Percentiles rank a stretch among this genome's conserved stretches.
These are phyloP conservation scores for Nesoenas mayeri DNA, from an alignment of 2,113 vertebrate genomes.

Conservation along the genomic window DNA sequence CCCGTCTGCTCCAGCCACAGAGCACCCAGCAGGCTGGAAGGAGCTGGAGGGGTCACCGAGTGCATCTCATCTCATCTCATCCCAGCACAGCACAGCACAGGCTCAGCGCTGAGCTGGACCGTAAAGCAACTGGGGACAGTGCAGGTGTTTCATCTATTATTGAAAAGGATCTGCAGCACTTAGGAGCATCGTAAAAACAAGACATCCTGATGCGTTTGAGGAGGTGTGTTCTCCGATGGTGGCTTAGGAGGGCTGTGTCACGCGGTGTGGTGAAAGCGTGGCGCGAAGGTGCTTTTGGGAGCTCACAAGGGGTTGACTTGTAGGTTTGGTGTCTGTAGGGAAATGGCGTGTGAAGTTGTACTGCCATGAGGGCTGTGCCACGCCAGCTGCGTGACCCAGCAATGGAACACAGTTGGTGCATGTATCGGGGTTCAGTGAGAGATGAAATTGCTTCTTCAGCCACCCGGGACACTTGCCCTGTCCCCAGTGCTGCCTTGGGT, in stretches of 20 bases:
- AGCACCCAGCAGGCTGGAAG: background rate
- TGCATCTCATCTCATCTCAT: too few species aligned
- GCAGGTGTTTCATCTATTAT: background rate
- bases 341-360: background rate
- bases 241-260: background rate
- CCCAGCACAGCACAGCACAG: rapidly evolving
- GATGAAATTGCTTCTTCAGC: background rate
- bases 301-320: background rate
- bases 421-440: background rate
- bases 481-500: too few species aligned
- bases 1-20: background rate
- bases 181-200: background rate
- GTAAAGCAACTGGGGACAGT: background rate
- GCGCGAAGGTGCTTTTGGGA: background rate
- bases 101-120: rapidly evolving
- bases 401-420: rapidly evolving
- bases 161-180: background rate
- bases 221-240: background rate
- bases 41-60: background rate
- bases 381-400: background rate
- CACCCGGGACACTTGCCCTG: too few species aligned
- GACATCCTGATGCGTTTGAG: background rate
- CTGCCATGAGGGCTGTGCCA: background rate
- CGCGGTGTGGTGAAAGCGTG: background rate
- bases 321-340: background rate